Percentiles rank a stretch among this genome's conserved stretches.
These are phyloP conservation scores for Ennomos fuscantarius DNA, from an alignment of 2,888 invertebrate species.

Conservation along the genomic window DNA sequence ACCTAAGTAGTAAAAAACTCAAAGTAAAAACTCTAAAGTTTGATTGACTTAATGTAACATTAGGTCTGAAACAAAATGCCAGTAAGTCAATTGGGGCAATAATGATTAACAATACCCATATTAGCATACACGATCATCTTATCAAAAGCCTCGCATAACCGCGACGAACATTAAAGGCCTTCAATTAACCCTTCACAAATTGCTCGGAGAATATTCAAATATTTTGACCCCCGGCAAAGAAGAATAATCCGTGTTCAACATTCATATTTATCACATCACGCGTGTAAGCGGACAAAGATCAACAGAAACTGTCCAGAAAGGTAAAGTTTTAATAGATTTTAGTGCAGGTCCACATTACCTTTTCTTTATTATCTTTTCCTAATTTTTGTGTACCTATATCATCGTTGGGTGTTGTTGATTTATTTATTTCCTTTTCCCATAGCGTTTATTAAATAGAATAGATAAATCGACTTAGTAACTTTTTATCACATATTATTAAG, in stretches of 20 bases:
- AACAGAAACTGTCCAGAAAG: slow-evolving; percentile 30
- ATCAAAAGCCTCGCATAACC: slow-evolving; percentile 42
- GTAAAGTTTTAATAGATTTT: background rate
- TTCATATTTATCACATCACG: slow-evolving; percentile 84
- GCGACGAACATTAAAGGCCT: slow-evolving; percentile 56
- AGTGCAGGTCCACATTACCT: too few relatives aligned
- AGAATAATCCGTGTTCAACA: slow-evolving; percentile 82
- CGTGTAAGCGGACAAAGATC: slow-evolving; percentile 69
- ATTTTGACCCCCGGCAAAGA: slow-evolving; percentile 82
- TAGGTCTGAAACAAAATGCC: too few relatives aligned
- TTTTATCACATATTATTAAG: too few relatives aligned
- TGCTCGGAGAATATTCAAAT: slow-evolving; percentile 81
- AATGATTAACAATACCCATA: background rate
- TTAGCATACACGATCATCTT: slow-evolving; percentile 15
- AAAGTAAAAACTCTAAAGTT: too few relatives aligned
- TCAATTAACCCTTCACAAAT: slow-evolving; percentile 82
- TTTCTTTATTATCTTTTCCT: too few relatives aligned
- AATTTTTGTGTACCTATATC: too few relatives aligned
- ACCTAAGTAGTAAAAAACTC: too few relatives aligned
- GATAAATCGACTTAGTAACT: too few relatives aligned
- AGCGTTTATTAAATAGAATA: too few relatives aligned
- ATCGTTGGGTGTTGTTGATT: too few relatives aligned
- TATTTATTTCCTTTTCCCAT: too few relatives aligned
- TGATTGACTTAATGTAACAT: too few relatives aligned
- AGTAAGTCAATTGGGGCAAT: background rate